A percentile compares a stretch with the other conserved stretches of the same genome.
Evolutionary conservation across 2,113 vertebrate genomes (phyloP).

Genomic region (Miniopterus natalensis): DNA sequence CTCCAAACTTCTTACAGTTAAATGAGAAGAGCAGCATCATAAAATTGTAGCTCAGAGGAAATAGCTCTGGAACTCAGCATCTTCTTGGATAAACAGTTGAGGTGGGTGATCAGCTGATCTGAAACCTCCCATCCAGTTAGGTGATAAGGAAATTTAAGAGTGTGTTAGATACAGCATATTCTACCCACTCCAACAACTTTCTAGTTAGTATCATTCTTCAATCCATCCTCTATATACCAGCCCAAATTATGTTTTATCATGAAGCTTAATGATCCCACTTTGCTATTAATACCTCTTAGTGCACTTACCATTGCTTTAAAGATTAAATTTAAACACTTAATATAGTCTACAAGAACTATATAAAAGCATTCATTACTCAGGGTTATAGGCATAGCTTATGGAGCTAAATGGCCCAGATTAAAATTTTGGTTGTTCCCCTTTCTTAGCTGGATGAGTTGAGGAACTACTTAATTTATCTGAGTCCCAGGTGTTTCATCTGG

Average conservation of each 20-base stretch:
- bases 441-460: neutral
- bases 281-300: neutral
- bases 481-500: neutral
- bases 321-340: constrained; percentile 6
- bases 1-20: neutral
- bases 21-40: neutral
- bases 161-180: neutral
- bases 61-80: neutral
- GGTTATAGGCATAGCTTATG: neutral
- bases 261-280: neutral
- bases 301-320: neutral
- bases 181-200: neutral
- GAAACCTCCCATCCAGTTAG: neutral
- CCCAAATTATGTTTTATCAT: neutral
- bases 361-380: neutral
- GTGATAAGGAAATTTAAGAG: neutral
- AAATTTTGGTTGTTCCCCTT: neutral
- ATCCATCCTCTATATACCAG: neutral
- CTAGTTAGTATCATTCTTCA: neutral
- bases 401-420: neutral
- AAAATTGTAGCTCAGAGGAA: neutral
- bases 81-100: neutral
- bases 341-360: neutral
- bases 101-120: neutral
- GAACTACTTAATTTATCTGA: neutral